Evolutionary conservation across 2,888 invertebrate species (phyloP), one percentile per base, ranked within the genome.

Genomic region (Conus canariensis): DNA sequence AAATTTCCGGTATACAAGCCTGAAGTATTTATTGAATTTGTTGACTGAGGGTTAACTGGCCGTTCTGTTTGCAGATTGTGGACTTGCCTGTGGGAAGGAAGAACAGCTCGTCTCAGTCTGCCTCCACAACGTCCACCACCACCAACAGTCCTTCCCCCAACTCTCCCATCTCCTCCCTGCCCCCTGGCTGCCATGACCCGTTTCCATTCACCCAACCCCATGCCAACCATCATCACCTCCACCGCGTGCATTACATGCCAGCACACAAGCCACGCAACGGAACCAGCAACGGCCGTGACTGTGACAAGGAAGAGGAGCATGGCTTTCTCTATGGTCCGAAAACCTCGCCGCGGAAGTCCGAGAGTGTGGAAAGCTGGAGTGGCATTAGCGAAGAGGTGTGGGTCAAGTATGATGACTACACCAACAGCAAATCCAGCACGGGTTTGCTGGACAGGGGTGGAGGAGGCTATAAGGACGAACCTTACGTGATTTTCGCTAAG

Each of bases 41-140:
- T 45, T 45, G 45, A 3, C 45, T 45, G 45, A 45, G 45, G 45
- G 45, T 45, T 45, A 45, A 45, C 45, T 45, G 45, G 45, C 45
- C 64, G 4, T 64, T 64, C 12, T 64, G 64, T 64, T 64, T 96
- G 1, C 97, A 98, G 98, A 98, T 98, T 94, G 97, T 99, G 95
- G 98, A 99, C 96, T 97, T 99, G 95, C 98, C 98, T 91, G 97
- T 98, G 82, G 82, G 82, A 16, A 92, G 97, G 97, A 95, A 98
- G 74, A 95, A 94, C 92, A 95, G 95, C 90, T 95, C 95, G n/a
- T 95, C 95, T 8, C 95, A 95, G 92, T 94, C 95, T n/a, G 94
- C 94, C 80, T 95, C 95, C 90, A 95, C 97, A 90, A 97, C 96
- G 45, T 96, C 96, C 25, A 96, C 96, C 88, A 96, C 95, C 56